Evolutionary conservation across 2,113 vertebrate genomes (phyloP), one percentile per base, ranked within the genome.

Genomic region (Stigmatopora nigra): DNA sequence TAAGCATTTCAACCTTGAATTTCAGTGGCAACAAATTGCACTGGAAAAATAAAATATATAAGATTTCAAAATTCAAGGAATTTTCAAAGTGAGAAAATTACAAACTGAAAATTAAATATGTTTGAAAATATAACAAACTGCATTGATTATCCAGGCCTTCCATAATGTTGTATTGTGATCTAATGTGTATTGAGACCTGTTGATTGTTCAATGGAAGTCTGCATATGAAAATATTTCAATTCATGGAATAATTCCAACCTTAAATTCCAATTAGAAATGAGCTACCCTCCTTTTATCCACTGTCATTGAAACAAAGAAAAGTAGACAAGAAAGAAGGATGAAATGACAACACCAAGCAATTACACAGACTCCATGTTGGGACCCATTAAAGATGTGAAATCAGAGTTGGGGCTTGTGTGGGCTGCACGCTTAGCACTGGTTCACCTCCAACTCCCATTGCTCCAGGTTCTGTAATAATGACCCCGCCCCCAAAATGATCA

Each of bases 341-440:
- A 11, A 66, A 47, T 64, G 8, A 70, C 51, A 69, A 45, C 25
- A 62, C 63, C 69, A n/a, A n/a, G n/a, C 65, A 56, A 41, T 35
- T 57, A 22, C 35, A 44, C 20, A 36, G 15, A 0, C 41, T 35
- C 67, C 45, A 61, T 38, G 36, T 14, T 0, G 6, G 22, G 61
- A 46, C 19, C 67, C 63, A 76, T 73, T 89, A 86, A 73, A 83
- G 87, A 61, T 71, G 84, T 65, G 71, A 52, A 6, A 78, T 75
- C 69, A 81, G 45, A 0, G 84, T 84, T 0, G 81, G 68, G 3
- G 79, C 70, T n/a, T 81, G 82, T 48, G 20, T 31, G 12, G 84
- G 85, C 53, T 87, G 81, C 69, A 80, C 81, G 36, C 25, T 65
- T 14, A 72, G 46, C 60, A 75, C 20, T 2, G 77, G 71, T 13